Base-by-base conservation (phyloP, 2,888 invertebrate genomes). In the Maniola hyperantus region DNA sequence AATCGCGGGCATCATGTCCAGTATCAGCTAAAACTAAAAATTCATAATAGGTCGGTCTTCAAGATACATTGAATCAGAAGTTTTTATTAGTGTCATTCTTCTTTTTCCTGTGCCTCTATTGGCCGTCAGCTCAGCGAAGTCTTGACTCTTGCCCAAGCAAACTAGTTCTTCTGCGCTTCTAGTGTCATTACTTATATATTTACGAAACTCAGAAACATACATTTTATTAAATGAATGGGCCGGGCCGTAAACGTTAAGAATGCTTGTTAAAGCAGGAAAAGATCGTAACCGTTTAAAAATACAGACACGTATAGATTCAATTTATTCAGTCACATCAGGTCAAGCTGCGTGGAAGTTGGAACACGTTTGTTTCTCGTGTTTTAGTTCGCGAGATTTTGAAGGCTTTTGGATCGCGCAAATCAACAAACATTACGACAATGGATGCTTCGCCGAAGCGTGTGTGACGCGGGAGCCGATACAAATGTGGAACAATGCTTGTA, bases 381-480 rank as follows among this genome's bases (percentile, higher is more conserved):
- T 87, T 86, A 85, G 78, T 89, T 88, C 81, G 83, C 86, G 83
- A 89, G 89, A 89, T 89, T 88, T 85, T 77, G 82, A 81, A 77
- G 80, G 83, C 81, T 84, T 86, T 83, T 77, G 73, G 74, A 79
- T 78, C 78, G 78, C 79, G 76, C 76, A 80, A 79, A 80, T 83
- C 88, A 92, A 91, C 91, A 91, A 91, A 89, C 88, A 88, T 67
- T 69, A 80, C 85, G 83, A 92, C 91, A 92, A 91, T 92, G 89
- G 90, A 79, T 77, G 81, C 82, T 91, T 89, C 89, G 82, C 72
- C 80, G 91, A 90, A 91, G 76, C 81, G 82, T 75, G 81, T 85
- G 89, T 89, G 89, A 88, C 80, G 81, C 80, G 80, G 78, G 77
- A 75, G 76, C 77, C 83, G 84, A 79, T 75, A 70, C 89, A 85